These are phyloP conservation scores for Pyxicephalus adspersus DNA, from an alignment of 2,113 vertebrate species.

Conservation along the genomic window DNA sequence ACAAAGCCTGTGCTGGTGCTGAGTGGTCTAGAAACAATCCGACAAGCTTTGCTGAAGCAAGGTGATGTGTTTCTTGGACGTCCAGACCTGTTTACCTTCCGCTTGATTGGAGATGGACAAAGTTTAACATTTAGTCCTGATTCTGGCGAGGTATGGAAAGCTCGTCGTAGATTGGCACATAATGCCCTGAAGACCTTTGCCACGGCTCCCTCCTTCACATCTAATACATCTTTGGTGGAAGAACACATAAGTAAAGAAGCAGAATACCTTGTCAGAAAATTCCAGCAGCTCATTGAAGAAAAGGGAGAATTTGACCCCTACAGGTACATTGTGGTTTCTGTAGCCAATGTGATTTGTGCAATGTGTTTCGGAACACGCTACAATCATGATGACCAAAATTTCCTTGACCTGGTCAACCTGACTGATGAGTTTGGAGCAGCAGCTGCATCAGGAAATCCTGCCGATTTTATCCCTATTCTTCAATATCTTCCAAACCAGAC, in stretches of 20 bases:
- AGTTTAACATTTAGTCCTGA: conserved; percentile 79
- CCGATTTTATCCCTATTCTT: conserved; percentile 87
- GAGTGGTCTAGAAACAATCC: conserved; percentile 76
- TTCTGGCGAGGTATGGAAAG: conserved; percentile 70
- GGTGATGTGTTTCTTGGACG: conserved; percentile 86
- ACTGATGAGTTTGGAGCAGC: conserved; percentile 73
- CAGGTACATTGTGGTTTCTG: conserved; percentile 80
- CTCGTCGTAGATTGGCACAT: conserved; percentile 75
- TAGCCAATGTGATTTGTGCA: conserved; percentile 86
- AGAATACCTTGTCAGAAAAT: conserved; percentile 68
- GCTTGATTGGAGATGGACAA: conserved; percentile 65
- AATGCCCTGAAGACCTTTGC: conserved; percentile 78
- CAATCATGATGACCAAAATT: conserved; percentile 75
- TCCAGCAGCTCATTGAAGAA: conserved; percentile 69
- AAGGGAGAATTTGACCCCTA: conserved; percentile 79
- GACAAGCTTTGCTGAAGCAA: conserved; percentile 84
- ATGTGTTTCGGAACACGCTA: conserved; percentile 86
- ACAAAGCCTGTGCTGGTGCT: conserved; percentile 85
- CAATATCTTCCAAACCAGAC: conserved; percentile 74
- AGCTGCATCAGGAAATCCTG: conserved; percentile 71
- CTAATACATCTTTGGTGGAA: conserved; percentile 72
- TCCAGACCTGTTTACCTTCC: conserved; percentile 79
- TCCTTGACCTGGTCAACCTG: conserved; percentile 76
- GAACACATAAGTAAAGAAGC: conserved; percentile 81
- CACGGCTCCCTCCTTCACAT: conserved; percentile 57